These are phyloP conservation scores for Micrastur ruficollis DNA, from an alignment of 2,797 vertebrate genomes.

Conservation along the genomic window DNA sequence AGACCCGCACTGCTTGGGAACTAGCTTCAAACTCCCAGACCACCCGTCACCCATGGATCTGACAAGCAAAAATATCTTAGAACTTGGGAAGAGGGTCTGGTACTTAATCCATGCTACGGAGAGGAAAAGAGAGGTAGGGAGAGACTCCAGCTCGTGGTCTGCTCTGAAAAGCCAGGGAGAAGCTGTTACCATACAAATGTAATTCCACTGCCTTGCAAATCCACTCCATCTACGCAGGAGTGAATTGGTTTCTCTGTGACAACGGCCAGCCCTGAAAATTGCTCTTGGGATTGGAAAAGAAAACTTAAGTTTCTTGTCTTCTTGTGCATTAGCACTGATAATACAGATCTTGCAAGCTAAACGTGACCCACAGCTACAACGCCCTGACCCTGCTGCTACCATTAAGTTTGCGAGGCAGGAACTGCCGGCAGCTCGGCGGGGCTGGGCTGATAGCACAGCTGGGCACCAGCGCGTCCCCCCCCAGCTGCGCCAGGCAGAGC, in stretches of 20 bases:
- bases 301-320: neutral
- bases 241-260: neutral
- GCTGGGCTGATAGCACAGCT: neutral
- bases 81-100: neutral
- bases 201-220: neutral
- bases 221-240: neutral
- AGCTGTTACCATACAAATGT: neutral
- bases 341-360: neutral
- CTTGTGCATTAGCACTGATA: neutral
- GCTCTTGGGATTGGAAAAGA: neutral
- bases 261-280: neutral
- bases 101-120: neutral
- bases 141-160: neutral
- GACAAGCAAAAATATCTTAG: neutral
- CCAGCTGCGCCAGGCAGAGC: neutral
- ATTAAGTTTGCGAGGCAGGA: neutral
- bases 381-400: neutral
- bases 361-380: neutral
- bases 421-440: fast-evolving
- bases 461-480: neutral
- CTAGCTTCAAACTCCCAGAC: neutral
- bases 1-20: neutral
- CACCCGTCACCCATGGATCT: neutral
- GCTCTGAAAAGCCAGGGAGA: neutral
- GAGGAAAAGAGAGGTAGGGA: neutral